A percentile compares a stretch with the other conserved stretches of the same genome.
phyloP scores from a whole-genome alignment of 2,797 vertebrate genomes.

The Xerus rutilus region DNA sequence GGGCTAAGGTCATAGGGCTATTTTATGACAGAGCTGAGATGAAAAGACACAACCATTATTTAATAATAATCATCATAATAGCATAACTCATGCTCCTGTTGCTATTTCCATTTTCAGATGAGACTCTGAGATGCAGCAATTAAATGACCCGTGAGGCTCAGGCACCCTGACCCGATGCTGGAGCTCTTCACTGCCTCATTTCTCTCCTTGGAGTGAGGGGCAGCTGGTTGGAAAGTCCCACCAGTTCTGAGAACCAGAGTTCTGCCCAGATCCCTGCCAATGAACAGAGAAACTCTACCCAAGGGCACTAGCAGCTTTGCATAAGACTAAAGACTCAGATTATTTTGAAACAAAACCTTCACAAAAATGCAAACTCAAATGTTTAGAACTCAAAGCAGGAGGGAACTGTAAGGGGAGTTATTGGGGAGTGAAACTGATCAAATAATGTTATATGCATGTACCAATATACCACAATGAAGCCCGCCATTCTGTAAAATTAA shows the following conservation, averaged over 20 bases:
- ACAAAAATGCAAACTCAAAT: not conserved
- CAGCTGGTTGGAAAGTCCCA: not conserved
- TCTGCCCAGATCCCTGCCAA: not conserved
- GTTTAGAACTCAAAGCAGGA: not conserved
- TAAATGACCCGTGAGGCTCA: not conserved
- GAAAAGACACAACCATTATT: not conserved
- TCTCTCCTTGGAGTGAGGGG: not conserved
- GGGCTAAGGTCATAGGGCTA: not conserved
- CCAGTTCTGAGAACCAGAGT: not conserved
- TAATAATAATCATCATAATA: not conserved
- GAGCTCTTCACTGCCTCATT: not conserved
- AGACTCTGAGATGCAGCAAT: not conserved
- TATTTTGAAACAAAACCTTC: slow-evolving; percentile 19
- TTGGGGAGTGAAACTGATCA: too few relatives aligned
- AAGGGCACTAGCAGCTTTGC: not conserved
- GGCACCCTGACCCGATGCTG: not conserved
- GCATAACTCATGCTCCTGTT: fast-evolving
- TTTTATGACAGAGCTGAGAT: not conserved
- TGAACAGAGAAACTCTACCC: not conserved
- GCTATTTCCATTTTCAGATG: not conserved
- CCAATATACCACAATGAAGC: not conserved
- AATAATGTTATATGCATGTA: not conserved
- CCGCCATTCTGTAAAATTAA: not conserved
- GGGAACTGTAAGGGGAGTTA: not conserved
- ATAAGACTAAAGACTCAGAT: not conserved